Base-by-base conservation (phyloP, 2,888 invertebrate genomes). In the Listrodromus nycthemerus region DNA sequence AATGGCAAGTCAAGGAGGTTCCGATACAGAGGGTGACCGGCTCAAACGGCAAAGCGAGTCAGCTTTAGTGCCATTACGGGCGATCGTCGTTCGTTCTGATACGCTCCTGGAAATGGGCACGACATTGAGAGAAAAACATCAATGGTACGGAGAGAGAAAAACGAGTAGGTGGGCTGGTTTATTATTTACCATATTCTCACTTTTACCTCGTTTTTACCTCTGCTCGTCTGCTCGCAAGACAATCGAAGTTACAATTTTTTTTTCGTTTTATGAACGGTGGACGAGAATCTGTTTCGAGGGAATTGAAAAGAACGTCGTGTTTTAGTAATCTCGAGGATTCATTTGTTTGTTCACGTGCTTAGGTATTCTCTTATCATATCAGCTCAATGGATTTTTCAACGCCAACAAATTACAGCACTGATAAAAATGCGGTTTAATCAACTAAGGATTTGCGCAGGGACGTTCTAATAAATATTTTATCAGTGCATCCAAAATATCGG, bases 11-110 rank as follows among this genome's bases (percentile, higher is more conserved):
- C 37, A 48, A 66, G 52, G 58, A 65, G 50, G 21, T 66, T 55
- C 41, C 50, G 70, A 78, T 78, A 78, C 50, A 65, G 58, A 66
- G 45, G 21, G 58, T 45, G 27, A 41, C 50, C 33, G 48, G 8
- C 16, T 19, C 61, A 13, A 67, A 55, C 21, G 48, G 58, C 37
- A 61, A 48, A 71, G 71, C 76, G 71, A 61, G 77, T 48, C 19
- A 82, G 65, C 83, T 80, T 73, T 75, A 75, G 80, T 67, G 73
- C 66, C 61, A 66, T 83, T 76, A 73, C 33, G 78, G 65, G 70
- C 37, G 63, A 8, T 71, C 78, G 61, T 67, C 41, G 24, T 33
- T 48, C 65, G 45, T 41, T 75, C 66, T 63, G 30, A 41, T 27
- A 45, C 41, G 21, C 55, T 13, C 30, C 24, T 33, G 19, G 55